Percentiles rank a stretch among this genome's conserved stretches.
These are phyloP conservation scores for Caenorhabditis doughertyi DNA, from an alignment of 2,888 invertebrate species.

Conservation along the genomic window DNA sequence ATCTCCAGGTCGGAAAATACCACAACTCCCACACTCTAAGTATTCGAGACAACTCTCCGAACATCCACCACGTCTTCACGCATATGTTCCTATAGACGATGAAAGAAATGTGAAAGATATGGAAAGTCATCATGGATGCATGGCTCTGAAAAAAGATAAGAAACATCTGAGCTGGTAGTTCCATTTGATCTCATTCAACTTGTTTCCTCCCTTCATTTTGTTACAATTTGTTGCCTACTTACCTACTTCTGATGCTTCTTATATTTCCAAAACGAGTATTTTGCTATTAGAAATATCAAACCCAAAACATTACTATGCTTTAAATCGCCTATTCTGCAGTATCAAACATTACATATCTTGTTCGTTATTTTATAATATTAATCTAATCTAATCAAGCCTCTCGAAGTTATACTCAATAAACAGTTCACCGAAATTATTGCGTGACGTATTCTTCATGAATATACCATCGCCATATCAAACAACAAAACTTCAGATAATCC, in stretches of 20 bases:
- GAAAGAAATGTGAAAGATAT: slow-evolving; percentile 39
- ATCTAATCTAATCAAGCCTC: no score
- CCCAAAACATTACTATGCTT: not conserved
- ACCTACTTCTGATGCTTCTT: not conserved
- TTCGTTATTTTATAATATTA: not conserved
- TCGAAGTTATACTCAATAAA: no score
- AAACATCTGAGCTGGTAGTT: slow-evolving; percentile 53
- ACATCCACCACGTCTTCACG: slow-evolving; percentile 72
- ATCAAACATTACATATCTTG: not conserved
- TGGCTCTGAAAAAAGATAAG: slow-evolving; percentile 55
- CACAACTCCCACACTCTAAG: slow-evolving; percentile 64
- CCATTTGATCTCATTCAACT: not conserved
- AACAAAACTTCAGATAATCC: no score
- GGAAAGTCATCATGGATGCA: slow-evolving; percentile 59
- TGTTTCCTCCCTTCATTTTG: not conserved
- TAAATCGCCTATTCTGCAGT: not conserved
- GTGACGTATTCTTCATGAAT: no score
- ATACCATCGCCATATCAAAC: no score
- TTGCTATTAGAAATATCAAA: not conserved
- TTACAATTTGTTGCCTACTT: slow-evolving; percentile 15
- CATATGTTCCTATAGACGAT: slow-evolving; percentile 70
- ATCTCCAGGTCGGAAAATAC: slow-evolving; percentile 18
- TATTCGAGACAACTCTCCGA: slow-evolving; percentile 60
- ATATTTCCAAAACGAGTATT: not conserved
- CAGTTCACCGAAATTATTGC: no score